A percentile compares a stretch with the other conserved stretches of the same genome.
Conservation (phyloP, 2,888 invertebrate species). For the Tenthredo amoena region DNA sequence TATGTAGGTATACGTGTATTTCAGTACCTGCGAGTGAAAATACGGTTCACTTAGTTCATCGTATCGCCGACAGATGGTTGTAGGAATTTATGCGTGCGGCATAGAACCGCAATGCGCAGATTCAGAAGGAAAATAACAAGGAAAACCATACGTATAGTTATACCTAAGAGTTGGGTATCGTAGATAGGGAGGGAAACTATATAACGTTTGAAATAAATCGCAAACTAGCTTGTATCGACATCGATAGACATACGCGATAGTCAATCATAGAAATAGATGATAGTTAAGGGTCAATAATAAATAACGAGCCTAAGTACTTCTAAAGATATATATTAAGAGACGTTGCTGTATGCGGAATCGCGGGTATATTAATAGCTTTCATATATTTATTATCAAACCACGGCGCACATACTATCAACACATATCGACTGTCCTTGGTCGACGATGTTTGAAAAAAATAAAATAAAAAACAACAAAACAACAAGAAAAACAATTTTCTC, state of each 20-base stretch:
- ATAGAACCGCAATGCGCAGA: constrained; percentile 60
- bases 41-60: constrained; percentile 21
- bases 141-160: constrained; percentile 53
- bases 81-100: constrained; percentile 52
- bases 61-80: constrained; percentile 53
- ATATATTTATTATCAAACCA: too few species aligned
- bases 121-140: constrained; percentile 52
- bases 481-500: background rate
- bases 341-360: too few species aligned
- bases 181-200: constrained; percentile 8
- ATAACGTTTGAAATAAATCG: background rate
- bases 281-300: too few species aligned
- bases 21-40: background rate
- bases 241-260: background rate
- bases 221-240: background rate
- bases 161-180: constrained; percentile 42
- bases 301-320: too few species aligned
- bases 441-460: background rate
- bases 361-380: too few species aligned
- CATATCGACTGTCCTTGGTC: too few species aligned
- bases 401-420: too few species aligned
- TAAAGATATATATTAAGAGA: too few species aligned
- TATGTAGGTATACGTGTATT: background rate
- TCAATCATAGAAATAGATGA: background rate
- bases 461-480: background rate